Conservation (phyloP, 2,797 vertebrate genomes). For the Siniperca obscura region DNA sequence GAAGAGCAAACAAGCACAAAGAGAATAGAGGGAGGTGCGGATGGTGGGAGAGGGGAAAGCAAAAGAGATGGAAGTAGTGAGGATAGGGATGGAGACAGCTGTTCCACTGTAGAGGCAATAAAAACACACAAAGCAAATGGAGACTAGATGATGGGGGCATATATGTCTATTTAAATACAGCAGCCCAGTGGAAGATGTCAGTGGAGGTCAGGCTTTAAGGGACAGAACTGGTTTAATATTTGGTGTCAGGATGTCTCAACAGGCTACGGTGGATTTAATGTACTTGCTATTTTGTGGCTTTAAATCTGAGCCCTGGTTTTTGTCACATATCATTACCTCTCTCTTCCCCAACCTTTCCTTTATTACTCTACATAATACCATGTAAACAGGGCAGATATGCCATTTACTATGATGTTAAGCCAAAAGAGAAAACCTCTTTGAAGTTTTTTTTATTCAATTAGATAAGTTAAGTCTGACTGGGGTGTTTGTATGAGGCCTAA, state of each 20-base stretch:
- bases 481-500: constrained; percentile 6
- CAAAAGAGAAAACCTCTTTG: constrained; percentile 8
- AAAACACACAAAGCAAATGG: constrained; percentile 69
- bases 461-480: neutral
- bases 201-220: constrained; percentile 41
- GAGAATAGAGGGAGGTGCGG: constrained; percentile 50
- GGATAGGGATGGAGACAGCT: constrained; percentile 71
- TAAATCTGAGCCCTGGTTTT: constrained; percentile 21
- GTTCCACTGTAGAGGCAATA: constrained; percentile 71
- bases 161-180: constrained; percentile 60
- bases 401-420: constrained; percentile 17
- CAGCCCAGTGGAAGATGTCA: constrained; percentile 51
- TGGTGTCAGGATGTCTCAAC: constrained; percentile 24
- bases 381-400: constrained; percentile 1
- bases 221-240: constrained; percentile 38
- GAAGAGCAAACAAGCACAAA: constrained; percentile 77
- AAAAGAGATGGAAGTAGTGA: constrained; percentile 50
- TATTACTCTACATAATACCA: constrained; percentile 2
- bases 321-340: constrained; percentile 26
- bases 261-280: neutral
- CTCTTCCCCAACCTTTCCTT: neutral
- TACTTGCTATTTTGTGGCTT: constrained; percentile 36
- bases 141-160: constrained; percentile 58
- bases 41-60: constrained; percentile 41
- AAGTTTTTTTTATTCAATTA: constrained; percentile 11